A percentile compares a stretch with the other conserved stretches of the same genome.
phyloP scores from a whole-genome alignment of 2,797 vertebrate species.

The Pogonophryne albipinna region DNA sequence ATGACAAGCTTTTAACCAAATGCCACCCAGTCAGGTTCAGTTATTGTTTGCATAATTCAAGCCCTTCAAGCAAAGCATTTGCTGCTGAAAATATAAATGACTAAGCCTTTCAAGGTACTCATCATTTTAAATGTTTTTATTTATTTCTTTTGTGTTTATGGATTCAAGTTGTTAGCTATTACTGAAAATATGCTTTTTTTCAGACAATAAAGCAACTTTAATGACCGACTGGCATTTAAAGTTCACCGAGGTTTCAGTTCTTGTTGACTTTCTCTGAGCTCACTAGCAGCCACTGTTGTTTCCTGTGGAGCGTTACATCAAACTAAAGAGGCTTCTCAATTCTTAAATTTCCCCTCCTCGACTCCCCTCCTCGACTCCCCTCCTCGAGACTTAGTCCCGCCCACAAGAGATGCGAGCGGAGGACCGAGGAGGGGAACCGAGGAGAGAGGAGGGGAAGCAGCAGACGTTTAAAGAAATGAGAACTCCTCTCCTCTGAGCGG shows the following conservation, averaged over 20 bases:
- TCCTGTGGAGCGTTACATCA: slow-evolving; percentile 31
- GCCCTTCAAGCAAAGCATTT: not conserved
- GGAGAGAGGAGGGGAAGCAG: too few relatives aligned
- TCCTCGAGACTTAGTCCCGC: too few relatives aligned
- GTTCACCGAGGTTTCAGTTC: slow-evolving; percentile 26
- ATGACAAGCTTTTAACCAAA: slow-evolving; percentile 32
- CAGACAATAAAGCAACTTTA: not conserved
- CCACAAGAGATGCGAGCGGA: too few relatives aligned
- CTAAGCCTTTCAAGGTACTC: slow-evolving; percentile 22
- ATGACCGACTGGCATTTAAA: slow-evolving; percentile 23
- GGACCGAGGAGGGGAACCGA: too few relatives aligned
- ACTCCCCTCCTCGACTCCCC: too few relatives aligned
- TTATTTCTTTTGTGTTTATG: slow-evolving; percentile 3
- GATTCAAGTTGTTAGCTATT: slow-evolving; percentile 1
- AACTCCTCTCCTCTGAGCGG: too few relatives aligned
- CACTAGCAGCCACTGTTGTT: slow-evolving; percentile 22
- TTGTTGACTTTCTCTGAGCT: slow-evolving; percentile 14
- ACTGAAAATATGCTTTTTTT: not conserved
- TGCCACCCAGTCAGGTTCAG: slow-evolving; percentile 13
- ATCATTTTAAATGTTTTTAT: slow-evolving; percentile 11
- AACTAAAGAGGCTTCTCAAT: too few relatives aligned
- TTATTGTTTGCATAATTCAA: slow-evolving; percentile 41
- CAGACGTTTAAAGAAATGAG: too few relatives aligned
- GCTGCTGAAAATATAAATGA: slow-evolving; percentile 20
- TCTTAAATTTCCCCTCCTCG: too few relatives aligned